Conservation (phyloP, 2,888 invertebrate species). For the Odontothrips loti region DNA sequence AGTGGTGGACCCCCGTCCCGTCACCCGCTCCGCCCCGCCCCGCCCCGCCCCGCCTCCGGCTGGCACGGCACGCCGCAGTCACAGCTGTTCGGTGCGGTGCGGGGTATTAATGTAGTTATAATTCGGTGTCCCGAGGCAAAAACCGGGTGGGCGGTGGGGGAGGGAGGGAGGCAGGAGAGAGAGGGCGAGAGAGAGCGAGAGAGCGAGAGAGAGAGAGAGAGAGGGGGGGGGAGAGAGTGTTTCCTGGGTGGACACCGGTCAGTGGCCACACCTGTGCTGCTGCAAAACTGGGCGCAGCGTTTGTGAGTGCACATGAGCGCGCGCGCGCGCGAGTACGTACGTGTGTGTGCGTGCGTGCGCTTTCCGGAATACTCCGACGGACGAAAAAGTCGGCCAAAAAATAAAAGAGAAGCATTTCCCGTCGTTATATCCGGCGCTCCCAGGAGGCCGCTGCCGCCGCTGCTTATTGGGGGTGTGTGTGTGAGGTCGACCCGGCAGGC, state of each 20-base stretch:
- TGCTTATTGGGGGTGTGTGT: background rate
- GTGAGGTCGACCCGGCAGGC: too few relatives aligned
- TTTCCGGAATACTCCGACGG: too few relatives aligned
- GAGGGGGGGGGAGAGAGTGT: background rate
- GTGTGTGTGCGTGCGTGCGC: too few relatives aligned
- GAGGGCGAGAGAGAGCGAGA: background rate
- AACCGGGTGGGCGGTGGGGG: background rate
- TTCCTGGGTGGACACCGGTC: background rate
- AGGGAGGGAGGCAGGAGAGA: background rate
- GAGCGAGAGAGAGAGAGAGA: background rate
- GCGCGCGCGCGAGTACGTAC: too few relatives aligned
- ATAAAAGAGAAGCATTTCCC: too few relatives aligned
- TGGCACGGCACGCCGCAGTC: background rate
- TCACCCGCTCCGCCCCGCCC: background rate
- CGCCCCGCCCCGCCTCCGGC: background rate
- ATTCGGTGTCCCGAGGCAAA: background rate
- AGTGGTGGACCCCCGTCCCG: too few relatives aligned
- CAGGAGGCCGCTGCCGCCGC: too few relatives aligned
- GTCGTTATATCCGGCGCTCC: too few relatives aligned
- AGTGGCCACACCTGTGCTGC: too few relatives aligned
- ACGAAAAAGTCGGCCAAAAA: too few relatives aligned
- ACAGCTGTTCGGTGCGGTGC: background rate
- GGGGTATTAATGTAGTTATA: slow-evolving; percentile 1
- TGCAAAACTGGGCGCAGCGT: too few relatives aligned
- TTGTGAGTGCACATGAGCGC: too few relatives aligned